Base-by-base conservation (phyloP, 2,797 vertebrate species). In the Hipposideros larvatus region DNA sequence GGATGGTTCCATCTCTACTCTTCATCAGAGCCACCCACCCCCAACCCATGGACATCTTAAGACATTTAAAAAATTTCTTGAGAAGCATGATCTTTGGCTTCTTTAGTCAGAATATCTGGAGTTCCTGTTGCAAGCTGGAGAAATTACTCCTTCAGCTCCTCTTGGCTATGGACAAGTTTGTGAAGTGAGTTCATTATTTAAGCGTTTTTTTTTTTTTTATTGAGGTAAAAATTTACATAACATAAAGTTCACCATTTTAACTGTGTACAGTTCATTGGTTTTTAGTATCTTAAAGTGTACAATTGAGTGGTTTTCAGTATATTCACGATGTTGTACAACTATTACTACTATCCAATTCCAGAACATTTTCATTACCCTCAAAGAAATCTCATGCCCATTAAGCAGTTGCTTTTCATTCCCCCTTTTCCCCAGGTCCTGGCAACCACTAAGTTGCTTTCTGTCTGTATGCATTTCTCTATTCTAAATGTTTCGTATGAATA, bases 101-200 rank as follows among this genome's bases (percentile, higher is more conserved):
- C 74, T 74, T 85, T 51, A 41, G 21, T 86, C 43, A 93, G 57
- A 66, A 21, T 79, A 48, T 57, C 74, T 91, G 63, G 87, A 65
- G 65, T 57, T 89, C 80, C n/a, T 37, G 46, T 51, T 66, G 37
- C 5, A n/a, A 59, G 26, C 53, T 83, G 57, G 75, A 66, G 71
- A 79, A 87, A 51, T 79, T 48, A 5, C 57, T 82, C 11, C 24
- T 14, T 13, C 31, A 55, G 57, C 4, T 90, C 11, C 11, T 88
- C 48, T 91, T 84, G 83, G 46, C 53, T 79, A 4, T 90, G 61
- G 22, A 28, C 73, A 83, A 57, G 28, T 94, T 83, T 41, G 70
- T 75, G 66, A 75, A 91, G 53, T 79, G 74, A 88, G 15, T 73
- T 89, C 91, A 41, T 79, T 61, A 53, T 41, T 87, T 78, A 93